phyloP scores from a whole-genome alignment of 2,113 vertebrate genomes.

The Thryonomys swinderianus region DNA sequence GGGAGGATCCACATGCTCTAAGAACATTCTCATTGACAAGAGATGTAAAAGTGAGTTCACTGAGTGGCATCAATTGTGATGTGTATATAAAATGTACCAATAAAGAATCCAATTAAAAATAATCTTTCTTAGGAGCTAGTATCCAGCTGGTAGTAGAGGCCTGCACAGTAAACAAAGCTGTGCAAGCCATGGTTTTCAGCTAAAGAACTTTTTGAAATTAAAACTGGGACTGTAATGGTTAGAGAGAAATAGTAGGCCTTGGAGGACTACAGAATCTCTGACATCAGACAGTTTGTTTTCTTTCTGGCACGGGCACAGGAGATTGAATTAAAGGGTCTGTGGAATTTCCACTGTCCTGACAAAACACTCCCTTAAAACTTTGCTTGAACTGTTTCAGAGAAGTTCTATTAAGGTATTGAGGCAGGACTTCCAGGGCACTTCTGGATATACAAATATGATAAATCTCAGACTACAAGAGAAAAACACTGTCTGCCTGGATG shows the following conservation, averaged over 20 bases:
- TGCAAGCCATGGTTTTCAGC: not conserved
- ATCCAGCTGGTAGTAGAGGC: not conserved
- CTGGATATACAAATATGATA: not conserved
- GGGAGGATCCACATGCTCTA: not conserved
- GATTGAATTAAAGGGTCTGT: not conserved
- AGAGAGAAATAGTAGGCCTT: not conserved
- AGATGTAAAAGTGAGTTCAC: not conserved
- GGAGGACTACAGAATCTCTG: not conserved
- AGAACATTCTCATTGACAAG: not conserved
- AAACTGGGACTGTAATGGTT: not conserved
- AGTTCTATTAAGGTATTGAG: not conserved
- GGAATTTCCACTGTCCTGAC: conserved; percentile 5
- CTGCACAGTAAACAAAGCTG: not conserved
- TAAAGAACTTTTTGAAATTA: not conserved
- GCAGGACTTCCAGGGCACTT: not conserved
- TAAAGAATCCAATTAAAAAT: too few species aligned
- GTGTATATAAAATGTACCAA: too few species aligned
- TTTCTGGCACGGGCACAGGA: not conserved
- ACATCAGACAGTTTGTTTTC: not conserved
- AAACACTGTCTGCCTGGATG: not conserved
- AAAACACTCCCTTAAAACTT: not conserved
- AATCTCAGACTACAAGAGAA: not conserved
- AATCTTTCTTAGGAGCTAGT: not conserved
- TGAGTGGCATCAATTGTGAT: not conserved
- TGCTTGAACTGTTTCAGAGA: conserved; percentile 17